Evolutionary conservation across 2,113 vertebrate species (phyloP).

Genomic region (Cairina moschata): DNA sequence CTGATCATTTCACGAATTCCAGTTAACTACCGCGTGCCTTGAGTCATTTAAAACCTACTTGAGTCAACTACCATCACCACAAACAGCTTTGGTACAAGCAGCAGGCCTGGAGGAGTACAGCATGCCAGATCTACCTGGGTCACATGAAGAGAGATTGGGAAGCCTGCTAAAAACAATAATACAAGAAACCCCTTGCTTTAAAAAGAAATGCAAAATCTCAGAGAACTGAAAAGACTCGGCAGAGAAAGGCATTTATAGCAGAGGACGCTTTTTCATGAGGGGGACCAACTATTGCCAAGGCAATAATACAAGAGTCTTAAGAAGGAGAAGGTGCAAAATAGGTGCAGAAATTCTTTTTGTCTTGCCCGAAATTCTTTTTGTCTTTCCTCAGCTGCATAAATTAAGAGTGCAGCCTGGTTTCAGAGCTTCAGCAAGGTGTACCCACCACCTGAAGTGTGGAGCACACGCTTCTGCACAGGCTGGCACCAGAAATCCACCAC

Average conservation of each 20-base stretch:
- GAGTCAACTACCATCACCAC: not conserved
- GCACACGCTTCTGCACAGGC: not conserved
- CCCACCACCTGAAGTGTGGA: too few species aligned
- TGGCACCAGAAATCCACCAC: not conserved
- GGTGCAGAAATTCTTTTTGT: not conserved
- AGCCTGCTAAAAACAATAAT: not conserved
- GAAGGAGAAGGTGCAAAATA: not conserved
- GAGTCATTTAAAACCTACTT: not conserved
- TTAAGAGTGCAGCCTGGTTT: not conserved
- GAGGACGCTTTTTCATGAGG: not conserved
- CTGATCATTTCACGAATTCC: too few species aligned
- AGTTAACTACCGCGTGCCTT: not conserved
- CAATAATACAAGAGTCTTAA: not conserved
- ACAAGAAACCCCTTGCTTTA: not conserved
- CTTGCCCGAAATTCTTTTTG: not conserved
- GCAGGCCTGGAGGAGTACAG: not conserved
- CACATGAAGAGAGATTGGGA: not conserved
- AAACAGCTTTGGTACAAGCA: not conserved
- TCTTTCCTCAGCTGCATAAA: not conserved
- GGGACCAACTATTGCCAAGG: not conserved
- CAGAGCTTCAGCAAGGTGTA: not conserved
- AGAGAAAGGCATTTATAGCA: not conserved
- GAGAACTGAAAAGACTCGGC: not conserved
- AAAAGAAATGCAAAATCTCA: not conserved
- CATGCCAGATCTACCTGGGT: not conserved